Evolutionary conservation across 2,113 vertebrate genomes (phyloP).

Genomic region (Corynorhinus townsendii): DNA sequence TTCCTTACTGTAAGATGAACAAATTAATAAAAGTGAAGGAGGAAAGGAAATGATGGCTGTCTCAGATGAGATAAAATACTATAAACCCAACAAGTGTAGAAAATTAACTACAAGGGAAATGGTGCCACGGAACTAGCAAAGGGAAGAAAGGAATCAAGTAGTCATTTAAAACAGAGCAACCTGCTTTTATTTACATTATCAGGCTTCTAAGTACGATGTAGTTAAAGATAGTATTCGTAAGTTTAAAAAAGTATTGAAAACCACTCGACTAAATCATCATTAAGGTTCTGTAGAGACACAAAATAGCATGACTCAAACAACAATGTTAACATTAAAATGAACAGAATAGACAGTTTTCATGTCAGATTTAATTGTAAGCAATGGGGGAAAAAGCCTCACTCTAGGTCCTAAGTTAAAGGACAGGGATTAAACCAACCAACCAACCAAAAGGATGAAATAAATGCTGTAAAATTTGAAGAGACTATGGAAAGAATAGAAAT

Average conservation of each 20-base stretch:
- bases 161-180: neutral
- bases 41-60: neutral
- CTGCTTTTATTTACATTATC: neutral
- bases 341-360: neutral
- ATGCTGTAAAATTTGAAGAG: slow-evolving; percentile 13
- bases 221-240: neutral
- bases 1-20: slow-evolving; percentile 8
- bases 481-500: neutral
- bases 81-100: neutral
- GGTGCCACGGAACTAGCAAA: neutral
- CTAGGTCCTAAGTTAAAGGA: neutral
- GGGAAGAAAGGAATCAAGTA: neutral
- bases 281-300: neutral
- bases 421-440: neutral
- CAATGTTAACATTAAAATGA: slow-evolving; percentile 2
- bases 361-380: neutral
- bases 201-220: neutral
- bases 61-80: neutral
- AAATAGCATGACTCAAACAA: slow-evolving; percentile 6
- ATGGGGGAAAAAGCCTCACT: neutral
- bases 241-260: neutral
- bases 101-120: neutral
- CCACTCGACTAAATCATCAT: neutral
- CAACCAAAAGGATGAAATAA: slow-evolving; percentile 1
- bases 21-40: neutral